Percentiles rank a stretch among this genome's conserved stretches.
Conservation (phyloP, 2,888 invertebrate genomes). For the Pachycephus smyrnensis region DNA sequence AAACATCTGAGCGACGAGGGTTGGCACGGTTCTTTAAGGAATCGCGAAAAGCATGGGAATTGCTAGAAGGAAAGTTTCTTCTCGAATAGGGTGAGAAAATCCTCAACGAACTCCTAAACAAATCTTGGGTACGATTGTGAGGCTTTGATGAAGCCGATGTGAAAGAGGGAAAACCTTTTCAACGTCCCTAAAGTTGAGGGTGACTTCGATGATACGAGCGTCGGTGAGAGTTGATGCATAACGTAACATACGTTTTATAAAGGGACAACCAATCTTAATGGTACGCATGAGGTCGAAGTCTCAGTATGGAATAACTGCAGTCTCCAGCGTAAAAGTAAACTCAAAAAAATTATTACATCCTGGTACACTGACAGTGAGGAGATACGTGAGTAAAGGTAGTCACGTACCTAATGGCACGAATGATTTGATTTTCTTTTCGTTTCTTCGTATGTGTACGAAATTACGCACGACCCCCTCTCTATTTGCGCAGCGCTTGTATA, state of each 20-base stretch:
- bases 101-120: not conserved
- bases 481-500: not conserved
- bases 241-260: not conserved
- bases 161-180: not conserved
- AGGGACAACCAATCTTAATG: not conserved
- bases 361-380: not conserved
- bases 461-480: not conserved
- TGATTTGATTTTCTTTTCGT: not conserved
- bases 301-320: not conserved
- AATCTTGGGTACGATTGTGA: not conserved
- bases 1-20: slow-evolving; percentile 2
- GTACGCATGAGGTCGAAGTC: not conserved
- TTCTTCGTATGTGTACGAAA: not conserved
- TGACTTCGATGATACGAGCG: not conserved
- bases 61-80: not conserved
- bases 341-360: not conserved
- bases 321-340: not conserved
- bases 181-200: not conserved
- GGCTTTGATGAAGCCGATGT: not conserved
- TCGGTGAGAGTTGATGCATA: not conserved
- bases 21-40: not conserved
- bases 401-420: not conserved
- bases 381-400: not conserved
- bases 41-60: not conserved
- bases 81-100: not conserved